Base-by-base conservation (phyloP, 2,888 invertebrate genomes). In the Ophonus ardosiacus region DNA sequence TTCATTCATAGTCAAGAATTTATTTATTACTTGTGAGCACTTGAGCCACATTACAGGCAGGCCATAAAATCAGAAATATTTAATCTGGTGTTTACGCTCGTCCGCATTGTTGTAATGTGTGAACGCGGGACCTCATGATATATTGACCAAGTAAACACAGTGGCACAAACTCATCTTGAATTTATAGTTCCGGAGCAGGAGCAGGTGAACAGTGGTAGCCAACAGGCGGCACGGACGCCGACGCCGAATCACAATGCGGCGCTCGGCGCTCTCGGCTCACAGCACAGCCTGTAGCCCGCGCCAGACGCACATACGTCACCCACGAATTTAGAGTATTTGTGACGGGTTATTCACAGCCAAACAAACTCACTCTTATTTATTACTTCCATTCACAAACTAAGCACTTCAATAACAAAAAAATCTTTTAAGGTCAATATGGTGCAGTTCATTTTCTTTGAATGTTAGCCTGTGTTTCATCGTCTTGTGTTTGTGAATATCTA, bases 281-380 rank as follows among this genome's bases (percentile, higher is more conserved):
- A 31, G 31, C 18, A 18, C n/a, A 13, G n/a, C 7, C 4, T 24
- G 68, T n/a, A n/a, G 24, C 38, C 24, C 13, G 38, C n/a, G 68
- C 68, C 68, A 68, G 31, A 24, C 63, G 40, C 74, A 15, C 17
- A 18, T 38, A 51, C 79, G 79, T 79, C 79, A 79, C 15, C n/a
- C 17, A 57, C 79, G 38, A 79, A 79, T 79, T 59, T 79, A 79
- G 79, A 79, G 59, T 38, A 31, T 24, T 24, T 21, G 74, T 15
- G 74, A 10, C 18, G 57, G 68, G 68, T 38, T 68, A 68, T 68
- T 38, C 68, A 38, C 38, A 38, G 68, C 13, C 15, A n/a, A 38
- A 7, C 31, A 31, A 38, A 68, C 24, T n/a, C 7, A 18, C 13
- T 63, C 63, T 63, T 63, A 18, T 63, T 24, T 24, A 68, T 38